Evolutionary conservation across 2,113 vertebrate species (phyloP), one percentile per base, ranked within the genome.

Genomic region (Propithecus coquereli): DNA sequence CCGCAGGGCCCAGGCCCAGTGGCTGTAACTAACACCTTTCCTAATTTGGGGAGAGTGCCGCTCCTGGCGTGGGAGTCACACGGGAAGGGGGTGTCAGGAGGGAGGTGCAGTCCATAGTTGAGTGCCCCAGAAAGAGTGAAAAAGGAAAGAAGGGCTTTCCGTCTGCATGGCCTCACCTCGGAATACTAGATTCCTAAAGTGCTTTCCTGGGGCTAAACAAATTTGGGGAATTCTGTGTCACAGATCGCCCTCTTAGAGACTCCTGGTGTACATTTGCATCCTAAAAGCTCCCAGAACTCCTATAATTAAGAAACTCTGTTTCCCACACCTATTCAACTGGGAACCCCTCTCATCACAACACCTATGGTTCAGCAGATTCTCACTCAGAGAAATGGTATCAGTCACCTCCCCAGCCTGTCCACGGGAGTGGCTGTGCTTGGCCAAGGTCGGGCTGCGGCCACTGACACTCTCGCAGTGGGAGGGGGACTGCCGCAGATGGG

Each of bases 41-140:
- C 94, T 96, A 89, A 96, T 90, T 93, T 91, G 83, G 73, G 65
- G 65, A 93, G 54, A 61, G 2, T 54, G 30, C 52, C 40, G 32
- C n/a, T 94, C 87, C 34, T 45, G 63, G 89, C 57, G 81, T 93
- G 83, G 43, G 37, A 61, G 87, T 43, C 54, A 83, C 70, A 47
- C 25, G 30, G 54, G 22, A 18, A 73, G 83, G 50, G 61, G 80
- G 47, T 66, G 61, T 85, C 37, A 32, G 54, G n/a, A 92, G n/a
- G 77, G 32, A 70, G 34, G 45, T 30, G 12, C 50, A 52, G 13
- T 23, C 32, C 16, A 80, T 73, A 50, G 18, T 1, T 17, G 14
- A 77, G 66, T 45, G 61, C 47, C 70, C 34, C 8, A 61, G 50
- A 86, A 71, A 91, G 20, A 20, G 13, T 12, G 3, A 40, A 22